Base-by-base conservation (phyloP, 2,888 invertebrate species). In the Lacanobia oleracea region DNA sequence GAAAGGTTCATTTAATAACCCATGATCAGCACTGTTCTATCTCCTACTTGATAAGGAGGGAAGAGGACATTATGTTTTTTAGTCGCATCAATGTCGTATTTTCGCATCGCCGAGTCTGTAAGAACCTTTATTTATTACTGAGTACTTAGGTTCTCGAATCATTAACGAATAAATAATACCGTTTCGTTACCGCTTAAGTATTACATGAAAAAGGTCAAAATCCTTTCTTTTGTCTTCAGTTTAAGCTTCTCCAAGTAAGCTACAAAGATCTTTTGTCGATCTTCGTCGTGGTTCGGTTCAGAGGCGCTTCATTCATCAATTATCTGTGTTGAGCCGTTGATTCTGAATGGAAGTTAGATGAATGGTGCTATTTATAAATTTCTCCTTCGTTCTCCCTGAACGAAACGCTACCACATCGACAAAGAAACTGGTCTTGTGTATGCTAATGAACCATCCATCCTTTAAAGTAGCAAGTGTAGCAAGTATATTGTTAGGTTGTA, bases 281-380 rank as follows among this genome's bases (percentile, higher is more conserved):
- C 59, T 53, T 27, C 59, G 27, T 60, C 33, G 14, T 23, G 53
- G 63, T 64, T 63, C 23, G 48, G 40, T 45, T 16, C 16, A 54
- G n/a, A n/a, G 27, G 27, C 18, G 33, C 43, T 27, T 74, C 75
- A 67, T 80, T 67, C 79, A 75, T 80, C 51, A 63, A 77, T 77
- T 77, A 77, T 80, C 62, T 62, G 23, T 59, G 53, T 76, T 75
- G 59, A 59, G 40, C 59, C 12, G 57, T 56, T 54, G 51, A 73
- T 66, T 66, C 48, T 45, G 40, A 80, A 81, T 65, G 27, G 64
- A 57, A 60, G 37, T 21, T 16, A 37, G 81, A 57, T 75, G 68
- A 77, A 68, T 68, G 23, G 18, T 2, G 21, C 45, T 59, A 16
- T 53, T 54, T 59, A 72, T 63, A 78, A 14, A 43, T 23, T n/a